Evolutionary conservation across 2,888 invertebrate genomes (phyloP).

Genomic region (Caenorhabditis sp.): DNA sequence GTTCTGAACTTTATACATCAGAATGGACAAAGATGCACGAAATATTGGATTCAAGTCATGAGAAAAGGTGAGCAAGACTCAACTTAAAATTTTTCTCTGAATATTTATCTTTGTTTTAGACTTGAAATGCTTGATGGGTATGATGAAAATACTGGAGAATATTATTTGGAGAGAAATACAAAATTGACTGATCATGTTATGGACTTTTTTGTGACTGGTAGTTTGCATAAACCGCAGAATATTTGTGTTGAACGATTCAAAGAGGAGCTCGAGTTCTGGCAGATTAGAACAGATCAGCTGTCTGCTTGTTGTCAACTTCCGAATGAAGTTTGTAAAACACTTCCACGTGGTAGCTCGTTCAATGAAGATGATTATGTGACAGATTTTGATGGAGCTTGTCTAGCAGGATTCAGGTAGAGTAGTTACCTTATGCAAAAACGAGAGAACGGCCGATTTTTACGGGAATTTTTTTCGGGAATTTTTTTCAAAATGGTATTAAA

Average conservation of each 20-base stretch:
- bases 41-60: constrained; percentile 48
- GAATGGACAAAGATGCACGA: constrained; percentile 56
- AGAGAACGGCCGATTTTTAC: too few relatives aligned
- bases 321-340: constrained; percentile 30
- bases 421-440: too few relatives aligned
- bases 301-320: constrained; percentile 61
- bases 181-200: constrained; percentile 64
- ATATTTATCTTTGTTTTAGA: constrained; percentile 14
- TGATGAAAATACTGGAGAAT: constrained; percentile 58
- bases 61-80: constrained; percentile 38
- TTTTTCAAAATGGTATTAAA: too few relatives aligned
- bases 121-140: constrained; percentile 60
- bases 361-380: constrained; percentile 54
- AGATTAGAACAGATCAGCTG: constrained; percentile 58
- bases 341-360: constrained; percentile 35
- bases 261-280: constrained; percentile 68
- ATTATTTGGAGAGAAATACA: constrained; percentile 67
- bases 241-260: constrained; percentile 66
- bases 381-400: constrained; percentile 62
- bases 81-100: not conserved
- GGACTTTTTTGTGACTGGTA: constrained; percentile 67
- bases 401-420: constrained; percentile 8
- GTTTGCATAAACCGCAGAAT: constrained; percentile 56
- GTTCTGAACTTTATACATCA: constrained; percentile 51
- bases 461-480: too few relatives aligned